Evolutionary conservation across 2,113 vertebrate species (phyloP).

Genomic region (Terrapene triunguis): DNA sequence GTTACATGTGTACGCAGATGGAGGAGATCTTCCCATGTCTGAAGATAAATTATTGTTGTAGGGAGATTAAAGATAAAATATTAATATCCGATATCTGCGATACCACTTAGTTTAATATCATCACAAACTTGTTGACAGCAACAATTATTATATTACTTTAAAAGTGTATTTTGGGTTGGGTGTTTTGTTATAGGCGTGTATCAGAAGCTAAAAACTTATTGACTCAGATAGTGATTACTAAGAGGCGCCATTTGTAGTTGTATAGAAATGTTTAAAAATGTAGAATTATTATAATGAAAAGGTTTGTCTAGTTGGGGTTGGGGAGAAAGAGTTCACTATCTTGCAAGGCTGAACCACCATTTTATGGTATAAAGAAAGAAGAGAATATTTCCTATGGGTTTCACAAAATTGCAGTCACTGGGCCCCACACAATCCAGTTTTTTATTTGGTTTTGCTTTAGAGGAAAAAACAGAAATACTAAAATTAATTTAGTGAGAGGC

Average conservation of each 20-base stretch:
- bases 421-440: constrained; percentile 35
- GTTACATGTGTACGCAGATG: background rate
- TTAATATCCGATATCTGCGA: background rate
- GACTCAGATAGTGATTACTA: background rate
- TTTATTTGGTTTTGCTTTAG: constrained; percentile 68
- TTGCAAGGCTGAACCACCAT: constrained; percentile 52
- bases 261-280: constrained; percentile 60
- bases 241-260: constrained; percentile 17
- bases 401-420: constrained; percentile 55
- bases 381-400: constrained; percentile 44
- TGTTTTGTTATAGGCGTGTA: constrained; percentile 41
- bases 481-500: constrained; percentile 69
- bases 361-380: constrained; percentile 31
- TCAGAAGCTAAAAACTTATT: constrained; percentile 14
- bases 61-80: background rate
- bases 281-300: constrained; percentile 37
- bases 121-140: background rate
- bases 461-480: constrained; percentile 62
- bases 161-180: background rate
- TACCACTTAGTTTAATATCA: constrained; percentile 27
- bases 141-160: background rate
- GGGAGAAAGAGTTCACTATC: constrained; percentile 58
- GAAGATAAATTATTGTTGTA: background rate
- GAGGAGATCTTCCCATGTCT: background rate
- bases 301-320: constrained; percentile 34